Conservation (phyloP, 2,113 vertebrate genomes). For the Gymnorhina tibicen region DNA sequence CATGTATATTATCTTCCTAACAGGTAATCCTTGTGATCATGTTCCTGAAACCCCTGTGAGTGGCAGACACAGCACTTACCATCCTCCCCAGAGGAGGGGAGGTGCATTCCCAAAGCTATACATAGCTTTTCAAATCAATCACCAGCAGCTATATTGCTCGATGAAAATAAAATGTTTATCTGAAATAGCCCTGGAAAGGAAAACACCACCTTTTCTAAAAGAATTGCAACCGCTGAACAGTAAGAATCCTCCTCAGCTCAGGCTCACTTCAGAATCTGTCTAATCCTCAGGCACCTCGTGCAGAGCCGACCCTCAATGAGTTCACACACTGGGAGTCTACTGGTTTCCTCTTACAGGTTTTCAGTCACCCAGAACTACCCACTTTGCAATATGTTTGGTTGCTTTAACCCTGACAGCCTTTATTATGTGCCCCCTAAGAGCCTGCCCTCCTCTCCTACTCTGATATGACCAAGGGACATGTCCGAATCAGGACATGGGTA, state of each 20-base stretch:
- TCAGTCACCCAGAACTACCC: not conserved
- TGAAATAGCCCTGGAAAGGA: not conserved
- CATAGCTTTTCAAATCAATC: not conserved
- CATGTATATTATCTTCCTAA: not conserved
- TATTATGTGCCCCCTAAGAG: not conserved
- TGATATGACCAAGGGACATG: accelerated
- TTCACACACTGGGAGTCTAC: not conserved
- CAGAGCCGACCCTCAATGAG: not conserved
- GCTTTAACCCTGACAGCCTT: not conserved
- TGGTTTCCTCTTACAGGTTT: not conserved
- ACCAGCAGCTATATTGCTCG: not conserved
- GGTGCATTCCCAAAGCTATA: accelerated
- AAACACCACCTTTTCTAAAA: not conserved
- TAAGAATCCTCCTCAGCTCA: not conserved
- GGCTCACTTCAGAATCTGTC: not conserved
- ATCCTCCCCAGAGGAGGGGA: not conserved
- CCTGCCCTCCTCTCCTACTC: not conserved
- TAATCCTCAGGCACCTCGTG: not conserved
- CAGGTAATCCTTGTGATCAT: not conserved
- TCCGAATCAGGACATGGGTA: not conserved
- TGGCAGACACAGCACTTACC: not conserved
- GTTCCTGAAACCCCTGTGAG: not conserved
- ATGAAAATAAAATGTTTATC: not conserved
- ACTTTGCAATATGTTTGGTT: not conserved
- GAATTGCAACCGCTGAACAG: not conserved